A percentile compares a stretch with the other conserved stretches of the same genome.
These are phyloP conservation scores for Hestina assimilis DNA, from an alignment of 1,140 invertebrate species.

Conservation along the genomic window DNA sequence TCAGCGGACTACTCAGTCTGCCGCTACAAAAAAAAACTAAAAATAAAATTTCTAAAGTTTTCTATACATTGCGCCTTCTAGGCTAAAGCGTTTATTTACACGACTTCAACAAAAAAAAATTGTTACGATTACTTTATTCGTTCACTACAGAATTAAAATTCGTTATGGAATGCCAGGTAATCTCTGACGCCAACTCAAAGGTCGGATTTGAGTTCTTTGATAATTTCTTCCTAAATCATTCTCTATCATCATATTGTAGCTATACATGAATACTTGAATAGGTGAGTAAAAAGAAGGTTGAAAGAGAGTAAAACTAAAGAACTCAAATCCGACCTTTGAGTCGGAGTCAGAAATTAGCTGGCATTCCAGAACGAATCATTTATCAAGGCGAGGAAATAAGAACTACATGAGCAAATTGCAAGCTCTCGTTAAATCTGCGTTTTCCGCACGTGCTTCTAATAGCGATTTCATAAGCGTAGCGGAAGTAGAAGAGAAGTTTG, in stretches of 20 bases:
- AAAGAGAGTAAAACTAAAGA: background rate
- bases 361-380: slow-evolving; percentile 40
- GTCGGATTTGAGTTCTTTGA: slow-evolving; percentile 13
- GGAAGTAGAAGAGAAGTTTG: background rate
- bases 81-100: too few species aligned
- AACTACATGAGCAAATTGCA: slow-evolving; percentile 45
- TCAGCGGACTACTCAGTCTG: too few species aligned
- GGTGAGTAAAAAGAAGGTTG: slow-evolving; percentile 5
- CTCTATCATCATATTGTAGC: too few species aligned
- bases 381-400: slow-evolving; percentile 48
- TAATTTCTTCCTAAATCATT: too few species aligned
- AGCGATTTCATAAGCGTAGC: slow-evolving; percentile 11
- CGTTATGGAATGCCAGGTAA: slow-evolving; percentile 45
- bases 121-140: too few species aligned
- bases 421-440: slow-evolving; percentile 40
- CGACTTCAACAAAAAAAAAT: too few species aligned
- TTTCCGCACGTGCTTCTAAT: background rate
- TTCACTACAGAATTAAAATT: too few species aligned
- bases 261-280: too few species aligned
- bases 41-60: too few species aligned
- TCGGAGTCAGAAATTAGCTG: slow-evolving; percentile 44
- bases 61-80: too few species aligned
- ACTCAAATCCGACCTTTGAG: slow-evolving; percentile 22
- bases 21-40: too few species aligned
- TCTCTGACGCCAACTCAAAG: slow-evolving; percentile 35